Evolutionary conservation across 2,888 invertebrate genomes (phyloP), one percentile per base, ranked within the genome.

Genomic region (Leucoma salicis): DNA sequence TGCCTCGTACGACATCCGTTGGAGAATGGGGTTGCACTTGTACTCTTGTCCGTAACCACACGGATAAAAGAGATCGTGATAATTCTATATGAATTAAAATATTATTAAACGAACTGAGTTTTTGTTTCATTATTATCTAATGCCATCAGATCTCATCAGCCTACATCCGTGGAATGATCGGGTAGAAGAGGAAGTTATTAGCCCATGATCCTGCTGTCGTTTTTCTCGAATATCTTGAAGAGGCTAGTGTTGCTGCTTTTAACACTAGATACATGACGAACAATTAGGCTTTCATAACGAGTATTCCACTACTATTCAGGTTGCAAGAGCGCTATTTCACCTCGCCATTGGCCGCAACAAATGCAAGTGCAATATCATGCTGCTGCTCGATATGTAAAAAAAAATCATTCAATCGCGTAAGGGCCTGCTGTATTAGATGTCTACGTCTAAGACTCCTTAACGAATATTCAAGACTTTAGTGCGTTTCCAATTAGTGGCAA

Each of bases 161-260:
- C n/a, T n/a, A n/a, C n/a, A n/a, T n/a, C n/a, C n/a, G n/a, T n/a
- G n/a, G n/a, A n/a, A n/a, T n/a, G n/a, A n/a, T n/a, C n/a, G n/a
- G n/a, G n/a, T n/a, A n/a, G n/a, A n/a, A n/a, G n/a, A n/a, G 56
- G 29, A 2, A 59, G 55, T 38, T 62, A 63, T 29, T n/a, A 57
- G 5, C 63, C 57, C 0, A 62, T 58, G 10, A 57, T 58, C 0
- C 36, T 63, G 0, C 13, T 29, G 3, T 29, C 29, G 2, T 13
- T 1, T 2, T 4, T 11, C 4, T 29, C 29, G 1, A 29, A 29
- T 5, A 8, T 29, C 29, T 13, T 29, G 5, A 13, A 29, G 29
- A 29, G 7, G 7, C 29, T 29, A 1, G 13, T 29, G 29, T 7
- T 29, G 7, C 29, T 1, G 4, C 13, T 13, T 2, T 1, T 29